Conservation (phyloP, 2,888 invertebrate genomes). For the Rhamnusium bicolor region DNA sequence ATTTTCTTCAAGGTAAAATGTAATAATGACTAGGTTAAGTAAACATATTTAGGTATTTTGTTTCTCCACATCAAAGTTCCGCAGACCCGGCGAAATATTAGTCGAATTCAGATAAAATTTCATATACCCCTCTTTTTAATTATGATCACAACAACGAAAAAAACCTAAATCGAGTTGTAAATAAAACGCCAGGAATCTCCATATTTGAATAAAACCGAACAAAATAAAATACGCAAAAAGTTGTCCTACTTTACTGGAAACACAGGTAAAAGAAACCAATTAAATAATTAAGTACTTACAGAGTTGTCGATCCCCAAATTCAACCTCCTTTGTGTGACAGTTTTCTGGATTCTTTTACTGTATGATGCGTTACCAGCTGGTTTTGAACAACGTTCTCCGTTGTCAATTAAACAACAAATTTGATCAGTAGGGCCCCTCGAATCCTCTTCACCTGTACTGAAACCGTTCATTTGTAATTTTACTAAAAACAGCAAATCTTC, state of each 20-base stretch:
- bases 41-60: too few relatives aligned
- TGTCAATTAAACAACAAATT: constrained; percentile 94
- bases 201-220: neutral
- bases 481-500: constrained; percentile 35
- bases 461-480: constrained; percentile 81
- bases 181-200: neutral
- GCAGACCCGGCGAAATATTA: too few relatives aligned
- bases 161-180: neutral
- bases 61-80: too few relatives aligned
- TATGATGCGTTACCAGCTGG: constrained; percentile 96
- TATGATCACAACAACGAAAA: too few relatives aligned
- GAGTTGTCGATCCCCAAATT: constrained; percentile 89
- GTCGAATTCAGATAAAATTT: too few relatives aligned
- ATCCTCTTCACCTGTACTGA: constrained; percentile 93
- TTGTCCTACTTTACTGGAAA: neutral
- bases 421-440: constrained; percentile 90
- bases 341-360: constrained; percentile 97
- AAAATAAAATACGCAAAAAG: neutral
- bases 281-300: constrained; percentile 71
- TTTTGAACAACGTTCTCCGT: constrained; percentile 88
- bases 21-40: too few relatives aligned
- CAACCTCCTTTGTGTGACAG: constrained; percentile 91
- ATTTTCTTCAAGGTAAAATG: too few relatives aligned
- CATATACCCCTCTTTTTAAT: too few relatives aligned
- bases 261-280: neutral